Percentiles rank a stretch among this genome's conserved stretches.
Evolutionary conservation across 2,888 invertebrate species (phyloP).

Genomic region (Phlogophora meticulosa): DNA sequence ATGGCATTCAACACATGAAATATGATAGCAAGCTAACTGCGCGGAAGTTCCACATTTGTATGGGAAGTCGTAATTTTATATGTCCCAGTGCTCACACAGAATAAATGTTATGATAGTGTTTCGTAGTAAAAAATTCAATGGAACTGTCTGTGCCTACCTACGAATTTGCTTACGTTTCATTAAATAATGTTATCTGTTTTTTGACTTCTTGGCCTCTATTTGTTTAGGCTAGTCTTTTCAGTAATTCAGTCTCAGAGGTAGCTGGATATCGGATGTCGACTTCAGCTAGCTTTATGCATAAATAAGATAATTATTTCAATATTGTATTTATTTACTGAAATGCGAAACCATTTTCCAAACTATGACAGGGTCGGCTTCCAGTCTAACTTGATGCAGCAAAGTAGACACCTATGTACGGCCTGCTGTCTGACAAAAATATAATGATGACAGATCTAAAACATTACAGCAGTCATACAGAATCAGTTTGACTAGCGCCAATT

Average conservation of each 20-base stretch:
- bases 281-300: no score
- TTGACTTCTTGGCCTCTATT: background rate
- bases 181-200: background rate
- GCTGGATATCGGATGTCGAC: no score
- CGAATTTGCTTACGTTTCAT: slow-evolving; percentile 15
- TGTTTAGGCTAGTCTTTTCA: no score
- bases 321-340: no score
- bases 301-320: no score
- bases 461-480: background rate
- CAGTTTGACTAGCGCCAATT: no score
- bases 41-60: slow-evolving; percentile 72
- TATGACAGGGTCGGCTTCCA: no score
- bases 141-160: slow-evolving; percentile 26
- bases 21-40: slow-evolving; percentile 68
- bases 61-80: slow-evolving; percentile 71
- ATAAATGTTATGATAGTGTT: slow-evolving; percentile 58
- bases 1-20: slow-evolving; percentile 67
- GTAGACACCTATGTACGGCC: no score
- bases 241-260: no score
- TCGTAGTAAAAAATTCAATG: slow-evolving; percentile 43
- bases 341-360: no score
- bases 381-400: no score
- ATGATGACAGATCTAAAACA: background rate
- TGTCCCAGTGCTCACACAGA: slow-evolving; percentile 50
- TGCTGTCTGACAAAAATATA: background rate